These are phyloP conservation scores for Lasioglossum villosulum DNA, from an alignment of 2,888 invertebrate species.

Conservation along the genomic window DNA sequence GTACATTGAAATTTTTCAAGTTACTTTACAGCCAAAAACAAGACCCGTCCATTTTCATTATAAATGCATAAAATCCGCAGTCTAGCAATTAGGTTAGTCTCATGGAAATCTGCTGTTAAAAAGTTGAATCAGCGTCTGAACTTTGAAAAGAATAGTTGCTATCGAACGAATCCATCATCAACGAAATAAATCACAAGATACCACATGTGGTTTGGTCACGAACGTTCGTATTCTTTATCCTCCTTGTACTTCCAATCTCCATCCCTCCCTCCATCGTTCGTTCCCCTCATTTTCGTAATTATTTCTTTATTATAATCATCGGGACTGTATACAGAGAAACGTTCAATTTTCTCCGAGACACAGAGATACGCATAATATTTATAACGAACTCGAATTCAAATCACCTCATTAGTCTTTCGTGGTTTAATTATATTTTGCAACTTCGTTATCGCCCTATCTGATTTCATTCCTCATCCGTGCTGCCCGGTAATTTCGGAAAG, in stretches of 20 bases:
- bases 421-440: conserved; percentile 4
- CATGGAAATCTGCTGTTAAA: neutral
- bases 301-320: conserved; percentile 2
- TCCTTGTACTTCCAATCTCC: neutral
- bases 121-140: neutral
- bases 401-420: neutral
- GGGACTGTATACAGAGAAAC: neutral
- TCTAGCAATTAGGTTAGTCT: neutral
- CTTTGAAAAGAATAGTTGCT: neutral
- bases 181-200: neutral
- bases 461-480: neutral
- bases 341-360: neutral
- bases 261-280: neutral
- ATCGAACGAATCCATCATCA: neutral
- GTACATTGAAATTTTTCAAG: too few relatives aligned
- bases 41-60: too few relatives aligned
- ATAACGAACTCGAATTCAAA: neutral
- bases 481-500: neutral
- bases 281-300: neutral
- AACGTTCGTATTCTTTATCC: neutral
- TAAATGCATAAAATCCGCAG: too few relatives aligned
- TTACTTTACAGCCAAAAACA: too few relatives aligned
- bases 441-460: neutral
- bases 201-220: neutral
- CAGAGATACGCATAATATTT: neutral